Percentiles rank a stretch among this genome's conserved stretches.
These are phyloP conservation scores for Ceriagrion tenellum DNA, from an alignment of 2,888 invertebrate genomes.

Conservation along the genomic window DNA sequence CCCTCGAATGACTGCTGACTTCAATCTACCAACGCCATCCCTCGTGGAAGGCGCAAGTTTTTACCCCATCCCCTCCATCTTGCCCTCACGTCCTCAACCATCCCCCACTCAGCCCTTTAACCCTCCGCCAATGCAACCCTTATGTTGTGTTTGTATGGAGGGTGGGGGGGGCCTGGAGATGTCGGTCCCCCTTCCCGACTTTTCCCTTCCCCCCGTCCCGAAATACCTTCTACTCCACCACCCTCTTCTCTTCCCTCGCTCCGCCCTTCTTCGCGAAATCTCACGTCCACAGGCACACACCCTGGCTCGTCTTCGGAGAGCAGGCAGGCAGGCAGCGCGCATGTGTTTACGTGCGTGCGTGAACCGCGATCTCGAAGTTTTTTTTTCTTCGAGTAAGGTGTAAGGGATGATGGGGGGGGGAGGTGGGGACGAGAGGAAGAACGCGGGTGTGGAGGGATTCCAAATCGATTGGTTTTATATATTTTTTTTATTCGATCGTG, in stretches of 20 bases:
- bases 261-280: not conserved
- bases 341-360: no score
- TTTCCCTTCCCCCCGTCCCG: not conserved
- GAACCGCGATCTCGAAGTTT: no score
- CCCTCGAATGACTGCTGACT: no score
- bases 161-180: not conserved
- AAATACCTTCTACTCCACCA: not conserved
- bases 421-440: not conserved
- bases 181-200: not conserved
- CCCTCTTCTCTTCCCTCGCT: not conserved
- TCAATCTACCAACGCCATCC: not conserved
- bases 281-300: no score
- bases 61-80: not conserved
- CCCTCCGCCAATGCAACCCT: not conserved
- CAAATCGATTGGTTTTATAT: conserved; percentile 24
- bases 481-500: not conserved
- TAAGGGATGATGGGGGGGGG: no score
- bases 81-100: not conserved
- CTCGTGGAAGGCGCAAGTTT: not conserved
- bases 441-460: not conserved
- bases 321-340: no score
- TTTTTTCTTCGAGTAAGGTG: no score
- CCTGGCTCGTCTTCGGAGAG: no score
- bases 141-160: not conserved
- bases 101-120: not conserved